A percentile compares a stretch with the other conserved stretches of the same genome.
Conservation (phyloP, 2,113 vertebrate genomes). For the Pachycephala philippinensis region DNA sequence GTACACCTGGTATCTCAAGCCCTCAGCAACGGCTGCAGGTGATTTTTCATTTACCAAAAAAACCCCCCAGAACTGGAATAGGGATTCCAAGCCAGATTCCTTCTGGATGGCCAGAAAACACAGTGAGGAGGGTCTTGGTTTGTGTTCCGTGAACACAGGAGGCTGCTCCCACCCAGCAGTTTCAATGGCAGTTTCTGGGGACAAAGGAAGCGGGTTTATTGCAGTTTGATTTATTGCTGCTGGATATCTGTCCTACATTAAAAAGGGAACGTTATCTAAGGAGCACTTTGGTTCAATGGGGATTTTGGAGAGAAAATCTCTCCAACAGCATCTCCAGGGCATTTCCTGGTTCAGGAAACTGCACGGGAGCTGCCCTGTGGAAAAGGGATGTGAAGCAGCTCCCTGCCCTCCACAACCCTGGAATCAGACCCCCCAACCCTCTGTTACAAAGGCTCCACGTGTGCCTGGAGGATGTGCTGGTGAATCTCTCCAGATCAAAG, state of each 20-base stretch:
- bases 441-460: not conserved
- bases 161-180: not conserved
- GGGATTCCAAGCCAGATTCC: not conserved
- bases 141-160: rapidly evolving
- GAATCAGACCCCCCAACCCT: not conserved
- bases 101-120: not conserved
- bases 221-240: not conserved
- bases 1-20: not conserved
- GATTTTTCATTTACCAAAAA: not conserved
- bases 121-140: rapidly evolving
- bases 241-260: not conserved
- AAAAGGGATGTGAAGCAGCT: not conserved
- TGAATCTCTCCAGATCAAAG: not conserved
- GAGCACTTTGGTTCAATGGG: rapidly evolving
- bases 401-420: not conserved
- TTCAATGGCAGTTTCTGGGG: not conserved
- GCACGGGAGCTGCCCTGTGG: not conserved
- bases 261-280: not conserved
- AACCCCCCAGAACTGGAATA: rapidly evolving
- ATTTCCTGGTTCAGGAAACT: not conserved
- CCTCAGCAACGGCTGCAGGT: not conserved
- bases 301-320: not conserved
- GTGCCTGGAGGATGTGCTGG: not conserved
- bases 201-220: rapidly evolving
- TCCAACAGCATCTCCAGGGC: not conserved